phyloP scores from a whole-genome alignment of 64 coral and sea anemone genomes.

The Hydrozoanthus tunicans region DNA sequence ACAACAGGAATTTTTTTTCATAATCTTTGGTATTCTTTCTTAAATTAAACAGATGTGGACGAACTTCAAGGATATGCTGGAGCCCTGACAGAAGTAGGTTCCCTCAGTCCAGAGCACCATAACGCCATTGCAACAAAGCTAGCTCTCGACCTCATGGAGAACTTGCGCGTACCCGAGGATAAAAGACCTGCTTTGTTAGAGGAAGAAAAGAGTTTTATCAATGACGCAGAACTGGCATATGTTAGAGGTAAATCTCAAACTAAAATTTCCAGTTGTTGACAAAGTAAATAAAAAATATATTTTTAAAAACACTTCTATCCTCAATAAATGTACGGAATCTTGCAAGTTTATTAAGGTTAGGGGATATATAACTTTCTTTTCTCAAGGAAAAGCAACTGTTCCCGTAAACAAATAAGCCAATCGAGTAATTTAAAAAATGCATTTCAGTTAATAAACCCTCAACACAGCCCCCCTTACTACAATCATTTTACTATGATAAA shows the following conservation, averaged over 20 bases:
- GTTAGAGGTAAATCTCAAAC: conserved; percentile 65
- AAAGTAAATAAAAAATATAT: no score
- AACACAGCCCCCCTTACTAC: no score
- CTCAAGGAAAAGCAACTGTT: no score
- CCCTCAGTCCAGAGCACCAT: conserved; percentile 80
- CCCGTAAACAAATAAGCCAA: no score
- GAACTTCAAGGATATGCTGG: conserved; percentile 79
- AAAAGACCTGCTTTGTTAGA: conserved; percentile 55
- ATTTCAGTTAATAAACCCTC: no score
- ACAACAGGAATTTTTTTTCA: background rate
- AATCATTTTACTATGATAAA: no score
- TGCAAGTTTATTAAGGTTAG: background rate
- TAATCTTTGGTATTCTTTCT: background rate
- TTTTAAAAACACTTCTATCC: background rate
- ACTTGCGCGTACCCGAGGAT: conserved; percentile 59
- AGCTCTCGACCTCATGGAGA: conserved; percentile 85
- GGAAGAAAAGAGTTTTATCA: conserved; percentile 85
- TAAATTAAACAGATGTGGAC: conserved; percentile 64
- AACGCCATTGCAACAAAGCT: conserved; percentile 88
- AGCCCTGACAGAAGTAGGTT: conserved; percentile 84
- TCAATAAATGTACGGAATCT: background rate
- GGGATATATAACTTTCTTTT: no score
- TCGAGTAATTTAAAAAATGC: no score
- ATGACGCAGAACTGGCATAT: conserved; percentile 77
- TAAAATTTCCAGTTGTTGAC: no score